Percentiles rank a stretch among this genome's conserved stretches.
These are phyloP conservation scores for Muscina levida DNA, from an alignment of 2,888 invertebrate species.

Conservation along the genomic window DNA sequence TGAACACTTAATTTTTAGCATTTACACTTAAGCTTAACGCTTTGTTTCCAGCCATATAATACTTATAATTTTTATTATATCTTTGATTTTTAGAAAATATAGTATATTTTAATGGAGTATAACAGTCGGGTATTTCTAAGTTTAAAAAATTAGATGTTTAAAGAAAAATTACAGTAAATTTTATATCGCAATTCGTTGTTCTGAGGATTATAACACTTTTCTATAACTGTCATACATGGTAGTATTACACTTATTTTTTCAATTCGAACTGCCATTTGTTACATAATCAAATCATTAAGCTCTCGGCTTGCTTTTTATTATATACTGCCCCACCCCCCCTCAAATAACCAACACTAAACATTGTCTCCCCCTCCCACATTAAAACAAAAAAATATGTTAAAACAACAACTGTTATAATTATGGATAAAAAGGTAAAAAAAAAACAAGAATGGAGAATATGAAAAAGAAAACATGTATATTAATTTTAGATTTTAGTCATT, in stretches of 20 bases:
- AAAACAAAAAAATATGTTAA: conserved; percentile 8
- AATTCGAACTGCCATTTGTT: conserved; percentile 19
- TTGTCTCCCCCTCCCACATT: neutral
- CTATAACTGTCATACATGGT: conserved; percentile 5
- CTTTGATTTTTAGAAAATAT: neutral
- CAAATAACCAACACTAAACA: neutral
- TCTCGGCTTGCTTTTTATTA: conserved; percentile 43
- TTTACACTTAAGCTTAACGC: too few relatives aligned
- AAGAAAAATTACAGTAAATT: too few relatives aligned
- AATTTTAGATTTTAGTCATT: conserved; percentile 58
- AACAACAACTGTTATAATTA: conserved; percentile 49
- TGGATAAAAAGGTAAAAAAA: conserved; percentile 8
- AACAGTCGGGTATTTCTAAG: neutral
- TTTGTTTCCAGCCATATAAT: too few relatives aligned
- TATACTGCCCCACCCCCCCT: conserved; percentile 36
- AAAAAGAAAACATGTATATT: conserved; percentile 23
- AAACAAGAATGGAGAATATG: too few relatives aligned
- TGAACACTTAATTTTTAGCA: too few relatives aligned
- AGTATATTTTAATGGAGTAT: neutral
- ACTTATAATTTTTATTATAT: neutral
- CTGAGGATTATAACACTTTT: neutral
- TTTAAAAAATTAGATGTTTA: too few relatives aligned
- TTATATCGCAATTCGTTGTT: neutral
- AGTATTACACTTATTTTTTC: neutral
- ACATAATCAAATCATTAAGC: conserved; percentile 42